Evolutionary conservation across 2,113 vertebrate species (phyloP), one percentile per base, ranked within the genome.

Genomic region (Percina caprodes): DNA sequence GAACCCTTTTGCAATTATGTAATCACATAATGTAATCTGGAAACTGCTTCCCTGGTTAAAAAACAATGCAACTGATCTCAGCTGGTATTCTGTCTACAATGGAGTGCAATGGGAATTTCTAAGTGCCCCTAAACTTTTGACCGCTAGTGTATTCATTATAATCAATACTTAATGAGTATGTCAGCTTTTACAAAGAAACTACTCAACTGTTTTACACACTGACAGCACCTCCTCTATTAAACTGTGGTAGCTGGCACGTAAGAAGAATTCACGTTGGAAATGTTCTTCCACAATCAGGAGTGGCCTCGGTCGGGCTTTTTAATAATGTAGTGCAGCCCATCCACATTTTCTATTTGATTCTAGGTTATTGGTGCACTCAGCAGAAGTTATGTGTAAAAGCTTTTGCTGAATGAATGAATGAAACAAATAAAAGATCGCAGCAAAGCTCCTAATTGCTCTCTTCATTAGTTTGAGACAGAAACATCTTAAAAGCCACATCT

Each of bases 211-310:
- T 46, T 35, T 19, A 72, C 49, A 18, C 26, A 9, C 18, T 0
- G 9, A 11, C 71, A 42, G 18, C 11, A 7, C 16, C 0, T 15
- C 48, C 42, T 58, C 7, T 48, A 13, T 39, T 39, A 46, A 10
- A 15, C 77, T 15, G n/a, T 46, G 45, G 2, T 58, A 19, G 18
- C 52, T 76, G 62, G 9, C 52, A n/a, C 1, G 15, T 39, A 45
- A 75, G 35, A 69, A 84, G 60, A 69, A 81, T 76, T 84, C 70
- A 86, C 63, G 39, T 0, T 18, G 21, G 63, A 74, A 77, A 61
- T 5, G 16, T 68, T 62, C 16, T 21, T 74, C 21, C 68, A 30
- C 30, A 10, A 68, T 67, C 58, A 26, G 42, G 6, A 24, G 24
- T 10, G 58, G n/a, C 59, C 74, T 63, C 33, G 58, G 26, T 21